These are phyloP conservation scores for Chromis chromis DNA, from an alignment of 2,797 vertebrate species.

Conservation along the genomic window DNA sequence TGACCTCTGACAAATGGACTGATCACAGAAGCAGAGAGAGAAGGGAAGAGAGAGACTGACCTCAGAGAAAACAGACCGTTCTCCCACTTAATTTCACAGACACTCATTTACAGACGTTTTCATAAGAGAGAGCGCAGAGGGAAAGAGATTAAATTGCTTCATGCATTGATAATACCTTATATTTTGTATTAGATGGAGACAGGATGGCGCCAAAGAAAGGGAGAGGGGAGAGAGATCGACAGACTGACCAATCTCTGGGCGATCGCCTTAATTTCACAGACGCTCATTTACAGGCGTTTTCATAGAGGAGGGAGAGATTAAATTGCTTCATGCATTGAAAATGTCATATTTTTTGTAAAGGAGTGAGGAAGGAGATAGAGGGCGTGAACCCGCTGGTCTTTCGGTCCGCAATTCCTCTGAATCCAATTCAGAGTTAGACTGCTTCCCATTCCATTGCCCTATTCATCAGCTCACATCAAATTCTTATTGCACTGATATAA, in stretches of 20 bases:
- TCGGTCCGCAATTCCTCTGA: conserved; percentile 65
- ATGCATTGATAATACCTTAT: conserved; percentile 86
- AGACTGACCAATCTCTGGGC: conserved; percentile 73
- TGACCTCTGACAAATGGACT: conserved; percentile 80
- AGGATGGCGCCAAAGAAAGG: conserved; percentile 42
- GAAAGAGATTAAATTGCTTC: conserved; percentile 82
- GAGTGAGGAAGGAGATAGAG: conserved; percentile 72
- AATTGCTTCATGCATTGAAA: conserved; percentile 85
- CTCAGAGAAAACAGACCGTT: conserved; percentile 70
- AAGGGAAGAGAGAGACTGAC: conserved; percentile 58
- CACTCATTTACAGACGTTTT: conserved; percentile 81
- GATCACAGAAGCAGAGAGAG: conserved; percentile 63
- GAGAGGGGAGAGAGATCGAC: conserved; percentile 46
- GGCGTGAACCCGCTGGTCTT: conserved; percentile 71
- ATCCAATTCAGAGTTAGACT: conserved; percentile 69
- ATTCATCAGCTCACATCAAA: conserved; percentile 62
- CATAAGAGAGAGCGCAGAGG: conserved; percentile 69
- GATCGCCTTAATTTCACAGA: conserved; percentile 77
- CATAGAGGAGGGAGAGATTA: conserved; percentile 72
- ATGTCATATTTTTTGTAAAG: conserved; percentile 81
- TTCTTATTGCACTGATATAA: conserved; percentile 49
- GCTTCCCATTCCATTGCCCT: conserved; percentile 50
- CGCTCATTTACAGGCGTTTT: conserved; percentile 78
- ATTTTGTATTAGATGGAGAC: conserved; percentile 75
- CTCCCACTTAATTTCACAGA: conserved; percentile 79